Conservation (phyloP, 2,797 vertebrate species). For the Myoxocephalus aenaeus region DNA sequence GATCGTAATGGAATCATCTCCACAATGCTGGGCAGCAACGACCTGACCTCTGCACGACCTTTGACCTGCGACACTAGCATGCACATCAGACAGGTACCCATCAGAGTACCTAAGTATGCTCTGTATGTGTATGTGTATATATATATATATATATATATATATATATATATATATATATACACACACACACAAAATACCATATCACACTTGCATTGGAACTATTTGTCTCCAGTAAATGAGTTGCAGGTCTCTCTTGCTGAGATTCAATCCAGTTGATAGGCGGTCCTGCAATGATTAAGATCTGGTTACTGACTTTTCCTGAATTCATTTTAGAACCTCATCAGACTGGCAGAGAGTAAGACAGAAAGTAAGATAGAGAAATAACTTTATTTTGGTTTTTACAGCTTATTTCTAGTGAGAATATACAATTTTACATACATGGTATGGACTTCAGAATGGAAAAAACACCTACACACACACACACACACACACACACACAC, state of each 20-base stretch:
- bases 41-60: conserved; percentile 95
- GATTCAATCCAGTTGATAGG: background rate
- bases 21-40: conserved; percentile 95
- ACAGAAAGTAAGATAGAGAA: too few species aligned
- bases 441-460: background rate
- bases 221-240: too few species aligned
- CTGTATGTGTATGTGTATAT: background rate
- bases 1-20: conserved; percentile 99
- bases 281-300: background rate
- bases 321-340: conserved; percentile 18
- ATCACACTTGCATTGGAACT: too few species aligned
- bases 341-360: too few species aligned
- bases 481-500: too few species aligned
- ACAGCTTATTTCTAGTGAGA: conserved; percentile 24
- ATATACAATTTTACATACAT: conserved; percentile 6
- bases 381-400: conserved; percentile 8
- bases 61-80: conserved; percentile 98
- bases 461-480: background rate
- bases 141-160: too few species aligned
- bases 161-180: too few species aligned
- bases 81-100: conserved; percentile 96
- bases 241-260: background rate
- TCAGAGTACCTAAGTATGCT: background rate
- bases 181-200: too few species aligned
- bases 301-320: background rate